Evolutionary conservation across 2,113 vertebrate species (phyloP).

Genomic region (Syngnathus floridae): DNA sequence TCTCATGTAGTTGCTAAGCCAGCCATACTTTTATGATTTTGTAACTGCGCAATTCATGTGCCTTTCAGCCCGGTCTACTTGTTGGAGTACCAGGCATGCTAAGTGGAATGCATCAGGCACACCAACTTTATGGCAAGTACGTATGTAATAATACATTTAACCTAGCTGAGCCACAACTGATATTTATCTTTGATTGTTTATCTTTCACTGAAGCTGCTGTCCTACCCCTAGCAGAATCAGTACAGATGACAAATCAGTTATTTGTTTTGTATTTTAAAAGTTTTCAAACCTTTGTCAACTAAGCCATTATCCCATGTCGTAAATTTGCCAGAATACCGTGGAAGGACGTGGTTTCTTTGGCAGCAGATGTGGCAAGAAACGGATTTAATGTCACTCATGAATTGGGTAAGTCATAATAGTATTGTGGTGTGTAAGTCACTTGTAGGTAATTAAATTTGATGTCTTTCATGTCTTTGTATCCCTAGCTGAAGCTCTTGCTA

Average conservation of each 20-base stretch:
- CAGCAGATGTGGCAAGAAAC: conserved; percentile 78
- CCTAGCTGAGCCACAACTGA: background rate
- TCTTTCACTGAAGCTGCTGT: background rate
- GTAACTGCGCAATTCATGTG: conserved; percentile 1
- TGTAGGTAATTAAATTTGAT: background rate
- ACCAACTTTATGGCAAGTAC: conserved; percentile 91
- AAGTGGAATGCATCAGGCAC: conserved; percentile 85
- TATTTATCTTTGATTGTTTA: background rate
- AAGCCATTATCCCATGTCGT: conserved; percentile 7
- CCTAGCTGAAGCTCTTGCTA: conserved; percentile 78
- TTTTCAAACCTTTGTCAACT: conserved; percentile 6
- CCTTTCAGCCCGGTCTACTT: conserved; percentile 80
- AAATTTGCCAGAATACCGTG: conserved; percentile 74
- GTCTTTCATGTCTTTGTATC: conserved; percentile 4
- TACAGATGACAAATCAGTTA: background rate
- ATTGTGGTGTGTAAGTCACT: background rate
- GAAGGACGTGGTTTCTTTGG: conserved; percentile 80
- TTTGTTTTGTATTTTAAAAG: background rate
- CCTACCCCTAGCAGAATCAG: background rate
- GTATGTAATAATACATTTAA: conserved; percentile 46
- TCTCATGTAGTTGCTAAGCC: background rate
- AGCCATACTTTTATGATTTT: background rate
- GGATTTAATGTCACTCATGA: conserved; percentile 95
- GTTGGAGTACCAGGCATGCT: conserved; percentile 93
- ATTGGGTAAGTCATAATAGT: conserved; percentile 75